Base-by-base conservation (phyloP, 2,888 invertebrate genomes). In the Cantharis rufa region DNA sequence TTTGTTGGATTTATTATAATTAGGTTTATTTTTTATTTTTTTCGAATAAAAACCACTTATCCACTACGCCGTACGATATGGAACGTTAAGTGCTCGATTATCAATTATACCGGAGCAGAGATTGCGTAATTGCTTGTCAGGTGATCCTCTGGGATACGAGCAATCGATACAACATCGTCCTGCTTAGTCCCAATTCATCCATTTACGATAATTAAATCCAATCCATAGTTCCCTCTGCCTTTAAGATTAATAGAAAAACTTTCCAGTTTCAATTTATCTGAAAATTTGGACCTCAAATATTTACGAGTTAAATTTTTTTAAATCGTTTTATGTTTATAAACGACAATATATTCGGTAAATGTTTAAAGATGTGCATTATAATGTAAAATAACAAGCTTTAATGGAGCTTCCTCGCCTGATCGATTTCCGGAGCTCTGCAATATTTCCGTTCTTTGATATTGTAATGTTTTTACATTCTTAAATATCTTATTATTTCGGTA, bases 111-210 rank as follows among this genome's bases (percentile, higher is more conserved):
- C 89, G 89, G 88, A 87, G 87, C 88, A 88, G 86, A 89, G 90
- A 90, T 90, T 89, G 89, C 88, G 89, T 90, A 90, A 91, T 91
- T 90, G 90, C 90, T 90, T 89, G 89, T 86, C 87, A 86, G 87
- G 86, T 90, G 89, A 90, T 87, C 87, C 86, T 86, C 82, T 76
- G 85, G 86, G 87, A 86, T 85, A 82, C 84, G 83, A 82, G 83
- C 85, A 84, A 87, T 87, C 87, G 86, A 87, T 85, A 85, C 82
- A 83, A 85, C 86, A 86, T 84, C 83, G 84, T 82, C 81, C 83
- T 84, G 84, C 82, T 83, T 84, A 83, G 81, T 83, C 83, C 80
- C 82, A 79, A 84, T 81, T 83, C 82, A 81, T 82, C 82, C 84
- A 83, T 84, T 77, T 86, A n/a, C 48, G 48, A 48, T 48, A 85